Percentiles rank a stretch among this genome's conserved stretches.
Conservation (phyloP, 2,888 invertebrate species). For the Ectemnius cavifrons region DNA sequence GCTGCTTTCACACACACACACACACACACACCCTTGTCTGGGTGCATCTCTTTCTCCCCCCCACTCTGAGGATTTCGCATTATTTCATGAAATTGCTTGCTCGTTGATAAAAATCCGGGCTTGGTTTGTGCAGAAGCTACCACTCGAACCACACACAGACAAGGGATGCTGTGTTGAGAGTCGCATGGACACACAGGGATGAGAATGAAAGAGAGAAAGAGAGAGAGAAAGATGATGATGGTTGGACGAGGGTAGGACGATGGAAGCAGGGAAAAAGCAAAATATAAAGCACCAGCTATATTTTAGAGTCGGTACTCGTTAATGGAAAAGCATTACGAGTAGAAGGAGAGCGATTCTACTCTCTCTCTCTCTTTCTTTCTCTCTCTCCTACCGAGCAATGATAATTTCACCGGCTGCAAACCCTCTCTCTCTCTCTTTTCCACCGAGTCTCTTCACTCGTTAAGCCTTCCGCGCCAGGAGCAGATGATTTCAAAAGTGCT, state of each 20-base stretch:
- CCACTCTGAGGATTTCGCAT: not conserved
- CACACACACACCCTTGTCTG: too few species aligned
- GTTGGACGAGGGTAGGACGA: too few species aligned
- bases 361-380: conserved; percentile 2
- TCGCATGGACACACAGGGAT: not conserved
- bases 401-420: not conserved
- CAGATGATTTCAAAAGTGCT: conserved; percentile 1
- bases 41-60: too few species aligned
- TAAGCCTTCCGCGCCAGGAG: not conserved
- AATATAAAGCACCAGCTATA: conserved; percentile 15
- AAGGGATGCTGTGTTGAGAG: not conserved
- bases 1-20: too few species aligned
- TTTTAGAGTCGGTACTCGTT: conserved; percentile 20
- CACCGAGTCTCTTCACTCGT: not conserved
- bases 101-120: conserved; percentile 15
- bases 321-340: conserved; percentile 19
- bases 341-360: not conserved
- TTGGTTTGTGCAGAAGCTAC: not conserved
- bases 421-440: too few species aligned
- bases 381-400: not conserved
- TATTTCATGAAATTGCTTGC: conserved; percentile 6
- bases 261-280: not conserved
- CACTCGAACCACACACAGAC: too few species aligned
- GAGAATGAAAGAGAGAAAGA: too few species aligned
- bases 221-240: not conserved